Evolutionary conservation across 2,797 vertebrate species (phyloP).

Genomic region (Catamblyrhynchus diadema): DNA sequence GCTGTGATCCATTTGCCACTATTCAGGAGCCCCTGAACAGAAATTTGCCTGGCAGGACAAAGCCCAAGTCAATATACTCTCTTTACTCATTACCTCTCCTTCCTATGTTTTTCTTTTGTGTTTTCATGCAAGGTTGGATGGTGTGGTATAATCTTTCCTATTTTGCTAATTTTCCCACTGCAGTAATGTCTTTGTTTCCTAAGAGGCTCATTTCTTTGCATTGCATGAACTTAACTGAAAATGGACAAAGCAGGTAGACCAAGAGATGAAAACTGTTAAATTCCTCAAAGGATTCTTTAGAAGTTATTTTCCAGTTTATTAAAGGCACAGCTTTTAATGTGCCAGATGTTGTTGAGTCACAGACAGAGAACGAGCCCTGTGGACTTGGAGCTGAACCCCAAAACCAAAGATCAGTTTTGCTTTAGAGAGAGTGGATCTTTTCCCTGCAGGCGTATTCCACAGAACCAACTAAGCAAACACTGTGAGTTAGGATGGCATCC

Average conservation of each 20-base stretch:
- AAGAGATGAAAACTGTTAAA: neutral
- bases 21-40: neutral
- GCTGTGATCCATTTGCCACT: neutral
- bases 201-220: neutral
- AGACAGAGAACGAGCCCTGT: neutral
- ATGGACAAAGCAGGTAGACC: neutral
- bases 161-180: neutral
- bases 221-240: neutral
- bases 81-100: rapidly evolving
- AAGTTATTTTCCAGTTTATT: neutral
- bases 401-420: neutral
- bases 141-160: neutral
- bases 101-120: neutral
- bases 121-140: neutral
- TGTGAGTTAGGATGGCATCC: neutral
- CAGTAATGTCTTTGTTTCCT: neutral
- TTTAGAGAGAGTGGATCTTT: neutral
- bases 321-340: neutral
- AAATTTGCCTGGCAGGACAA: neutral
- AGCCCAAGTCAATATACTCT: rapidly evolving
- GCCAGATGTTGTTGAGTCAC: neutral
- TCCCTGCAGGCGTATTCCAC: neutral
- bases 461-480: neutral
- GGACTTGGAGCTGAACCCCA: neutral
- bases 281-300: neutral